Evolutionary conservation across 2,888 invertebrate species (phyloP), one percentile per base, ranked within the genome.

Genomic region (Choreutis nemorana): DNA sequence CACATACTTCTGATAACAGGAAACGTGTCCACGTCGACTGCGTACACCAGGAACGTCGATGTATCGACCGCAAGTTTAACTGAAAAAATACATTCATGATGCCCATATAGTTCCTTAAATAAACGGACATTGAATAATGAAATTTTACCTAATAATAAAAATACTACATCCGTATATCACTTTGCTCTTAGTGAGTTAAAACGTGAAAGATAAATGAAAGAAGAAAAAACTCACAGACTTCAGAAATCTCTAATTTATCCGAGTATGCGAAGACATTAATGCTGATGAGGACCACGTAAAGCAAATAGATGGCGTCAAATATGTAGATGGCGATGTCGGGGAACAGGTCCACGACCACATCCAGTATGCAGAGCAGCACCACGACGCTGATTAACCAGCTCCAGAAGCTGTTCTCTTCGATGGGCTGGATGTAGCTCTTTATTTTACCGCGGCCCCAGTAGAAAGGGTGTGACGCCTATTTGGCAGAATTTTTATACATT

Each of bases 61-160:
- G 57, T 8, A 23, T 72, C 72, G 8, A 62, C 2, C 1, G 59
- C n/a, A n/a, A n/a, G n/a, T n/a, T n/a, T n/a, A n/a, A n/a, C n/a
- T n/a, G n/a, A n/a, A n/a, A n/a, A n/a, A n/a, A n/a, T n/a, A n/a
- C n/a, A n/a, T n/a, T n/a, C n/a, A n/a, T n/a, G n/a, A n/a, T n/a
- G n/a, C n/a, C n/a, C n/a, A n/a, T n/a, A n/a, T n/a, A n/a, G n/a
- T n/a, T n/a, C n/a, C n/a, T n/a, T n/a, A n/a, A n/a, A n/a, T n/a
- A n/a, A n/a, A n/a, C n/a, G n/a, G n/a, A n/a, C n/a, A n/a, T n/a
- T n/a, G n/a, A n/a, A n/a, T n/a, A n/a, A n/a, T n/a, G n/a, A n/a
- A n/a, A n/a, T n/a, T n/a, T n/a, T n/a, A n/a, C n/a, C n/a, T n/a
- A n/a, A n/a, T n/a, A n/a, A n/a, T n/a, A n/a, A n/a, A n/a, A n/a